Base-by-base conservation (phyloP, 2,113 vertebrate genomes). In the Athene cunicularia region DNA sequence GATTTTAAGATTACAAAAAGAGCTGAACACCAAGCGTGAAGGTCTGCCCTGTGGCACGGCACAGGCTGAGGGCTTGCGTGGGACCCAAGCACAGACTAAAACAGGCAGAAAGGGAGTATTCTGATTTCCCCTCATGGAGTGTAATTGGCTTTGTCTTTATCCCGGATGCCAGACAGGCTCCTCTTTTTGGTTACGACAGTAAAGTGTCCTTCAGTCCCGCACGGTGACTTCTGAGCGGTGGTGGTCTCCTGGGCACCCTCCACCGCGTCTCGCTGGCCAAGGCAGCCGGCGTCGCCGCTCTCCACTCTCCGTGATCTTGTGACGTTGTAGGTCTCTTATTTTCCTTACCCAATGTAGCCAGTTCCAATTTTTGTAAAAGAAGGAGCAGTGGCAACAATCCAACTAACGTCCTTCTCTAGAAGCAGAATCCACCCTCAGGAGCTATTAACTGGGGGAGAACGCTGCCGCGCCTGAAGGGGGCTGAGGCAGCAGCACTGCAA, bases 1-100 rank as follows among this genome's bases (percentile, higher is more conserved):
- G 94, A 67, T 89, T 97, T 70, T 83, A 96, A 91, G 95, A 76
- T 97, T 95, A 98, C 97, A 98, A 90, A 97, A 98, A 80, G 88
- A 96, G 96, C 80, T 81, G 94, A 96, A 97, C 92, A 91, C 74
- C 91, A 96, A 67, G 81, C 62, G 4, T 74, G 74, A 93, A 30
- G 86, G 43, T 86, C 91, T 59, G 23, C 79, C 72, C 96, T 9
- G 8, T 17, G 86, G 82, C 89, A 74, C 59, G 41, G 82, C 80
- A 39, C 72, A 28, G 68, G 82, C 86, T 33, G 66, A 55, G 83
- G 32, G 50, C 88, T 26, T 2, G 1, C 26, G 1, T 1, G 80
- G 88, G 96, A 88, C 64, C 73, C 76, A 70, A 77, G 83, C 75
- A 26, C 2, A 50, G 85, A 56, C 10, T 3, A 37, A 80, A 87